phyloP scores from a whole-genome alignment of 53 echinoderm and acorn worm species.

The Crossaster papposus region DNA sequence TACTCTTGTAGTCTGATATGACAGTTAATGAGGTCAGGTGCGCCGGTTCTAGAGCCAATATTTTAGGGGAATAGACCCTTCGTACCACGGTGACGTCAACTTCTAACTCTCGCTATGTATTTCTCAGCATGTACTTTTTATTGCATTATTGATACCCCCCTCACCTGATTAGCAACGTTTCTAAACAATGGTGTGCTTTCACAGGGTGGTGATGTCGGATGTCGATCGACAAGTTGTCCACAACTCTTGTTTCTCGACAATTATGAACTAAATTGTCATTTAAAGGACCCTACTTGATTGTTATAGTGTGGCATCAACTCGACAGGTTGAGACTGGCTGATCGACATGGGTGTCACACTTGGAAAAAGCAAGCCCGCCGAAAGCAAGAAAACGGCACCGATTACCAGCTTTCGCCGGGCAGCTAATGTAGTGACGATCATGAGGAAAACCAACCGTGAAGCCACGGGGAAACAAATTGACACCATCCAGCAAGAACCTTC shows the following conservation, averaged over 20 bases:
- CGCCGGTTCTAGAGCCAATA: too few species aligned
- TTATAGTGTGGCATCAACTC: background rate
- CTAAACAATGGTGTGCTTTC: too few species aligned
- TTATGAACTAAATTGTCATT: background rate
- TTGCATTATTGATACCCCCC: too few species aligned
- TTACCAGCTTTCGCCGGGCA: conserved; percentile 56
- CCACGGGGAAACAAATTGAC: background rate
- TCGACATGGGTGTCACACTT: conserved; percentile 57
- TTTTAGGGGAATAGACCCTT: too few species aligned
- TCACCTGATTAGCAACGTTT: too few species aligned
- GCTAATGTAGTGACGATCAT: conserved; percentile 43
- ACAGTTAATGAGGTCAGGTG: too few species aligned
- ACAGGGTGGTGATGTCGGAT: too few species aligned
- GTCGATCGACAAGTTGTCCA: too few species aligned
- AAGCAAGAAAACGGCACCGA: conserved; percentile 25
- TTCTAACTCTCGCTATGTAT: too few species aligned
- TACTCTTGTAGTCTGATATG: background rate
- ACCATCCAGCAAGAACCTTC: background rate
- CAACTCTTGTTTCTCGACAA: too few species aligned
- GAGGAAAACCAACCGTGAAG: conserved; percentile 32
- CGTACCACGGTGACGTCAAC: too few species aligned
- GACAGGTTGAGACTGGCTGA: background rate
- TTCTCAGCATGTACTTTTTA: too few species aligned
- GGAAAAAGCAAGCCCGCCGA: conserved; percentile 36
- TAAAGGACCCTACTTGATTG: background rate